phyloP scores from a whole-genome alignment of 2,797 vertebrate species.

The Pachyuromys duprasi region DNA sequence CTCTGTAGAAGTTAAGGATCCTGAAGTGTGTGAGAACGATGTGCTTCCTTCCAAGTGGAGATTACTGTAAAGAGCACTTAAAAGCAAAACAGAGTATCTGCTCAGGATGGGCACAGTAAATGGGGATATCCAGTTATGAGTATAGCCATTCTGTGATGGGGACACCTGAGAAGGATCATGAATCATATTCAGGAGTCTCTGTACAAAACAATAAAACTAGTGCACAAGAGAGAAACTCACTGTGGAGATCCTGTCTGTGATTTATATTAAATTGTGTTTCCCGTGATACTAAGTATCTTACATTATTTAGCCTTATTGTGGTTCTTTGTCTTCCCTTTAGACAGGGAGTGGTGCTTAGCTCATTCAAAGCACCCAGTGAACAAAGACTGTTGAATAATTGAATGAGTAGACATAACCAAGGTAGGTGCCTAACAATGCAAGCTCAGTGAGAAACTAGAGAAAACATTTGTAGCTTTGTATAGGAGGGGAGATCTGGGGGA shows the following conservation, averaged over 20 bases:
- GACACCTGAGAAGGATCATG: not conserved
- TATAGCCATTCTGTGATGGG: not conserved
- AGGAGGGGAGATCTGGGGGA: not conserved
- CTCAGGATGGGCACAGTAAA: not conserved
- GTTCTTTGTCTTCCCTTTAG: not conserved
- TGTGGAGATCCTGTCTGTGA: not conserved
- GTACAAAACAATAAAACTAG: not conserved
- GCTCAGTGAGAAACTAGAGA: not conserved
- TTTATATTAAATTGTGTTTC: not conserved
- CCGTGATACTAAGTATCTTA: not conserved
- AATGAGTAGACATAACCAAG: not conserved
- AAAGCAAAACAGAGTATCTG: not conserved
- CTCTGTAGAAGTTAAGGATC: not conserved
- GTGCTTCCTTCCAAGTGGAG: not conserved
- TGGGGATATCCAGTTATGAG: not conserved
- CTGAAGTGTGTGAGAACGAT: not conserved
- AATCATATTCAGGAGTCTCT: not conserved
- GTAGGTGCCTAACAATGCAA: not conserved
- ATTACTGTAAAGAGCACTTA: not conserved
- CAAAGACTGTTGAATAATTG: conserved; percentile 29
- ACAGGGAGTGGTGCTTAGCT: not conserved
- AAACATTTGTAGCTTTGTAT: not conserved
- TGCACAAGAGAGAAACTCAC: not conserved
- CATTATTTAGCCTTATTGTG: not conserved
- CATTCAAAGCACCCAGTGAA: not conserved